Evolutionary conservation across 2,797 vertebrate genomes (phyloP).

Genomic region (Synanceia verrucosa): DNA sequence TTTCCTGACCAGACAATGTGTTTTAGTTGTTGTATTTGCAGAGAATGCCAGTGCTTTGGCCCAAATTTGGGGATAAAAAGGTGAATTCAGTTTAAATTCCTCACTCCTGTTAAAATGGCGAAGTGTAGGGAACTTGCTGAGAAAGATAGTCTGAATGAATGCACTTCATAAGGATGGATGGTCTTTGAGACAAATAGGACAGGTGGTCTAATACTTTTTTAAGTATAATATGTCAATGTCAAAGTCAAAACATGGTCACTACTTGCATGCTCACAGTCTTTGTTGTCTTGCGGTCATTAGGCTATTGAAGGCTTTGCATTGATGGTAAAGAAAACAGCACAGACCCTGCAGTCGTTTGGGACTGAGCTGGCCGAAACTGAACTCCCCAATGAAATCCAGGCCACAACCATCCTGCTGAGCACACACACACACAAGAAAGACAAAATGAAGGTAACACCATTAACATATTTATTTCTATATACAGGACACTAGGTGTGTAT

Average conservation of each 20-base stretch:
- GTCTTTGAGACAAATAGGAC: too few species aligned
- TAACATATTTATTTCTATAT: neutral
- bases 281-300: conserved; percentile 54
- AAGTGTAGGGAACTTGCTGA: too few species aligned
- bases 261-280: neutral
- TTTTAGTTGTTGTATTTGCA: too few species aligned
- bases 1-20: too few species aligned
- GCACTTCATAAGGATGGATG: too few species aligned
- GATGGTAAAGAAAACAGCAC: conserved; percentile 96
- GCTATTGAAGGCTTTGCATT: conserved; percentile 92
- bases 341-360: conserved; percentile 93
- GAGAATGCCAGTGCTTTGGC: too few species aligned
- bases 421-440: conserved; percentile 89
- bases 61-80: too few species aligned
- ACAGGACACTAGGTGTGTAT: neutral
- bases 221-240: neutral
- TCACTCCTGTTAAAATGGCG: too few species aligned
- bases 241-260: neutral
- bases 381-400: conserved; percentile 91
- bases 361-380: conserved; percentile 96
- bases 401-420: conserved; percentile 88
- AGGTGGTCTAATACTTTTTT: too few species aligned
- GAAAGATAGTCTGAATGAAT: too few species aligned
- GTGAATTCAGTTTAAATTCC: too few species aligned
- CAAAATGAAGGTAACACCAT: conserved; percentile 88